Evolutionary conservation across 1,140 invertebrate species (phyloP).

Genomic region (Caenorhabditis brenneri): DNA sequence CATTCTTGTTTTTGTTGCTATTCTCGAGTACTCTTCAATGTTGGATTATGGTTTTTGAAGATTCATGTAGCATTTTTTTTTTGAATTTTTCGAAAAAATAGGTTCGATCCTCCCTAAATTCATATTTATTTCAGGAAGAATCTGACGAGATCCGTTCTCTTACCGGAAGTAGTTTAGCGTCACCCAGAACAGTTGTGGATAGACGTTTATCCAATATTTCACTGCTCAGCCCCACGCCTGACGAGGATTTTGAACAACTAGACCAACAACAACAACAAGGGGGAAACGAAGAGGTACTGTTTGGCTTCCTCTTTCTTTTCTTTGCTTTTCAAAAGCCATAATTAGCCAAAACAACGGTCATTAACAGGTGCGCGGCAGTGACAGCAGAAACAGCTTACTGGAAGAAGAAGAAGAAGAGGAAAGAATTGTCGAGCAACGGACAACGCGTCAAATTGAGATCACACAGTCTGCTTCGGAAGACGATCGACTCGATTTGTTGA

Average conservation of each 20-base stretch:
- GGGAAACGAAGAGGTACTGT: neutral
- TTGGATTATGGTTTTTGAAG: neutral
- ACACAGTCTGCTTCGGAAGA: conserved; percentile 35
- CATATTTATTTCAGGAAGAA: conserved; percentile 50
- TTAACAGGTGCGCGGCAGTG: neutral
- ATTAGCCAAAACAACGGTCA: conserved; percentile 16
- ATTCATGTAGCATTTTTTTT: neutral
- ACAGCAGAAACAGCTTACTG: neutral
- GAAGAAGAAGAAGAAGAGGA: too few relatives aligned
- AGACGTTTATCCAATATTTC: conserved; percentile 22
- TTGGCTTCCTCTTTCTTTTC: neutral
- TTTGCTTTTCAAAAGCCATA: neutral
- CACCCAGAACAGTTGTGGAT: conserved; percentile 47
- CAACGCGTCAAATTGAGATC: conserved; percentile 16
- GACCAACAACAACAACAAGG: conserved; percentile 2
- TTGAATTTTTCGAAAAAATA: neutral
- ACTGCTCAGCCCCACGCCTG: conserved; percentile 2
- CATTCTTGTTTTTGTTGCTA: neutral
- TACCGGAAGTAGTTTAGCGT: conserved; percentile 44
- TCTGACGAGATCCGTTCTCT: conserved; percentile 51
- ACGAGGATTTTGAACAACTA: neutral
- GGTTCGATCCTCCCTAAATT: neutral
- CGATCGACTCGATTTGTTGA: conserved; percentile 44
- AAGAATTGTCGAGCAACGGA: conserved; percentile 5
- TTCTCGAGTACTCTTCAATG: neutral